Evolutionary conservation across 2,113 vertebrate genomes (phyloP).

Genomic region (cattle (Bos taurus)): DNA sequence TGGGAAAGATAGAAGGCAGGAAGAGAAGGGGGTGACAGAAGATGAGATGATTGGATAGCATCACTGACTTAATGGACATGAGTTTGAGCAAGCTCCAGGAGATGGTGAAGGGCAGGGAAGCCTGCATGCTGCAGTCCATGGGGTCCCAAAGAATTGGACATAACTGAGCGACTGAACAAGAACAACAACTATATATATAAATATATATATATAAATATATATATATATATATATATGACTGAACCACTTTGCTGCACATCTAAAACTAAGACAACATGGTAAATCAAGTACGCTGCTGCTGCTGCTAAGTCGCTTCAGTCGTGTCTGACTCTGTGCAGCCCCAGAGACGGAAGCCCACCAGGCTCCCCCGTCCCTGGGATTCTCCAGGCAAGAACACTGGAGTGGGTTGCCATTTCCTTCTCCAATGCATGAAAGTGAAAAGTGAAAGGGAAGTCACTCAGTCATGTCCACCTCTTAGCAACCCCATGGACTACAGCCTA

Average conservation of each 20-base stretch:
- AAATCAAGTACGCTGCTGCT: neutral
- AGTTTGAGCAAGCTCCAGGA: neutral
- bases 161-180: neutral
- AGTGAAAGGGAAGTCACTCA: no score
- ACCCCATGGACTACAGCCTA: no score
- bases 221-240: neutral
- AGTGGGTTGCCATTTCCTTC: no score
- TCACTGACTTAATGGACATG: neutral
- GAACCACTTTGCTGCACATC: neutral
- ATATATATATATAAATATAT: no score
- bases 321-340: no score
- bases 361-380: no score
- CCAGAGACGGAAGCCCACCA: no score
- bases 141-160: neutral
- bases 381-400: no score
- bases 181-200: neutral
- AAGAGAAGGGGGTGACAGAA: accelerated
- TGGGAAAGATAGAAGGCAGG: neutral
- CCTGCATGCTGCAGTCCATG: neutral
- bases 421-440: no score
- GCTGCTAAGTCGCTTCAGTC: no score
- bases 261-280: neutral
- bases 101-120: neutral
- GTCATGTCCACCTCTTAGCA: no score
- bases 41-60: neutral